These are phyloP conservation scores for Lamellibrachia satsuma DNA, from an alignment of 2,888 invertebrate genomes.

Conservation along the genomic window DNA sequence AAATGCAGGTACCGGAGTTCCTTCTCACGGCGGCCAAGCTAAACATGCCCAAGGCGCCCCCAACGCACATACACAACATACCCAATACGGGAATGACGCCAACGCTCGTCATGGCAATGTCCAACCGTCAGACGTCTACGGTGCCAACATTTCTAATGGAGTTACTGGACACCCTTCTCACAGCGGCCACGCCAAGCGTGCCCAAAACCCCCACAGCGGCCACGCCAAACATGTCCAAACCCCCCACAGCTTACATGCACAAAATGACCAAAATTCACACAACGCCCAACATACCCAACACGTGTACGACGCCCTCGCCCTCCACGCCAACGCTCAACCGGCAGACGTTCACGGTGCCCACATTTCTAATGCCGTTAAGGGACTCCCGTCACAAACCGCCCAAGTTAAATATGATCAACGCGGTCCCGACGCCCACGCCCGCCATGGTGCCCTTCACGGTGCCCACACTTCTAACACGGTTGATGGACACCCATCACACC, in stretches of 20 bases:
- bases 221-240: background rate
- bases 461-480: background rate
- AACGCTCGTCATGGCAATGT: background rate
- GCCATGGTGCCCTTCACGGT: background rate
- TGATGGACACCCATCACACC: background rate
- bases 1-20: background rate
- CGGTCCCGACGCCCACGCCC: background rate
- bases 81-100: background rate
- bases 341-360: background rate
- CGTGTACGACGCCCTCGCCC: background rate
- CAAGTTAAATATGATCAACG: background rate
- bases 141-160: background rate
- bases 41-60: background rate
- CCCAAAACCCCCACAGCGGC: background rate
- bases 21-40: too few relatives aligned
- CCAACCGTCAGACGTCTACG: background rate
- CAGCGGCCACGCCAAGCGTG: background rate
- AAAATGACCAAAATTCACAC: background rate
- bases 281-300: background rate
- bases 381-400: background rate
- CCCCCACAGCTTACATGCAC: background rate
- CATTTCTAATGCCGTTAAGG: background rate
- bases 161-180: background rate
- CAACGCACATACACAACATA: background rate
- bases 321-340: background rate